A percentile compares a stretch with the other conserved stretches of the same genome.
Evolutionary conservation across 2,113 vertebrate species (phyloP).

Genomic region (Mobula birostris): DNA sequence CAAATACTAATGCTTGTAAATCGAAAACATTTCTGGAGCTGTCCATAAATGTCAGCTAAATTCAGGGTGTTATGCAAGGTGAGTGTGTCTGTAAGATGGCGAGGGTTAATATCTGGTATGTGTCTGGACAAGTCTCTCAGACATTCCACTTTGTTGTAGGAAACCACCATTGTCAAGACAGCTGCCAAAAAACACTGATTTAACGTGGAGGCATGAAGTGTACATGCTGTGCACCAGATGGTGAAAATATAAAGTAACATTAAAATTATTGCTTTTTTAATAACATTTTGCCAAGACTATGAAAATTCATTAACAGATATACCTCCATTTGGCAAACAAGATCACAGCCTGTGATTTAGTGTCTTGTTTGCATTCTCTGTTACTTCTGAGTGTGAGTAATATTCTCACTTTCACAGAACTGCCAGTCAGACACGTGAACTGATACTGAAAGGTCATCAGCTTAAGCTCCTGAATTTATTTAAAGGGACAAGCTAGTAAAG

Average conservation of each 20-base stretch:
- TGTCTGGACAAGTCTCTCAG: background rate
- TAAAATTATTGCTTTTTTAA: slow-evolving; percentile 1
- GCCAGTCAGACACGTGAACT: background rate
- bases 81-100: background rate
- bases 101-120: background rate
- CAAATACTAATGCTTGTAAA: background rate
- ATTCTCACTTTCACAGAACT: background rate
- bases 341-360: background rate
- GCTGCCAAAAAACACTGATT: slow-evolving; percentile 16
- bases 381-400: background rate
- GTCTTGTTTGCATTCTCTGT: background rate
- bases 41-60: background rate
- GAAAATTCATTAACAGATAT: background rate
- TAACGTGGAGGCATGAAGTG: background rate
- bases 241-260: slow-evolving; percentile 5
- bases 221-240: slow-evolving; percentile 16
- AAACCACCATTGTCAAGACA: slow-evolving; percentile 11
- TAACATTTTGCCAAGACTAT: background rate
- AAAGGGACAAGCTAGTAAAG: background rate
- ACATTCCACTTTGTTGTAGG: slow-evolving; percentile 12
- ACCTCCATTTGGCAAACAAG: background rate
- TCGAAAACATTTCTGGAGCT: background rate
- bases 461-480: background rate
- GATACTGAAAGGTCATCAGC: background rate
- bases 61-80: background rate